Evolutionary conservation across 2,113 vertebrate genomes (phyloP).

Genomic region (Lates calcarifer): DNA sequence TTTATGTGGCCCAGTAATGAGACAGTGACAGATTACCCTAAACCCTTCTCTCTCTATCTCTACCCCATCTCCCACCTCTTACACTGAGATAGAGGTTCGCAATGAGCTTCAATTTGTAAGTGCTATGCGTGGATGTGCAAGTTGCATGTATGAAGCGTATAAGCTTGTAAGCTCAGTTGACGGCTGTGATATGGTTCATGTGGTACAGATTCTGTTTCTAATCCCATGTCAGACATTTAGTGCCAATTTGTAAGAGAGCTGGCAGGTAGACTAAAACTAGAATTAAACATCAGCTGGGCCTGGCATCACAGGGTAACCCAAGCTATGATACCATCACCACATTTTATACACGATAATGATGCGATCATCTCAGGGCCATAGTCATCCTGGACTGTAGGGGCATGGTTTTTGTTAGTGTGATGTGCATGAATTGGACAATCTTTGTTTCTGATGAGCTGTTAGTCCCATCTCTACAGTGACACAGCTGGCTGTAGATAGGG

Average conservation of each 20-base stretch:
- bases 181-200: slow-evolving; percentile 54
- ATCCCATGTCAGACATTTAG: slow-evolving; percentile 58
- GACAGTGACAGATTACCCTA: slow-evolving; percentile 76
- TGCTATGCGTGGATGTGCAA: slow-evolving; percentile 32
- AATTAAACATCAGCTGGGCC: no score
- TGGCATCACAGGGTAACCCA: no score
- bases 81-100: slow-evolving; percentile 22
- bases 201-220: slow-evolving; percentile 65
- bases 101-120: slow-evolving; percentile 35
- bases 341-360: not conserved
- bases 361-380: not conserved
- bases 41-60: slow-evolving; percentile 45
- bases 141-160: slow-evolving; percentile 33
- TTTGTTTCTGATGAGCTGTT: not conserved
- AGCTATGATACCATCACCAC: slow-evolving; percentile 1
- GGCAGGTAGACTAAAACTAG: slow-evolving; percentile 11
- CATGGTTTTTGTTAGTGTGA: not conserved
- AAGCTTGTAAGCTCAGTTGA: slow-evolving; percentile 48
- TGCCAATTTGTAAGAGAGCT: slow-evolving; percentile 49
- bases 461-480: not conserved
- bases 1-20: slow-evolving; percentile 70
- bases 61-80: slow-evolving; percentile 10
- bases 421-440: not conserved
- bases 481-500: not conserved
- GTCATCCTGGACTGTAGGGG: not conserved